Percentiles rank a stretch among this genome's conserved stretches.
Conservation (phyloP, 2,797 vertebrate species). For the Macropus fuliginosus region DNA sequence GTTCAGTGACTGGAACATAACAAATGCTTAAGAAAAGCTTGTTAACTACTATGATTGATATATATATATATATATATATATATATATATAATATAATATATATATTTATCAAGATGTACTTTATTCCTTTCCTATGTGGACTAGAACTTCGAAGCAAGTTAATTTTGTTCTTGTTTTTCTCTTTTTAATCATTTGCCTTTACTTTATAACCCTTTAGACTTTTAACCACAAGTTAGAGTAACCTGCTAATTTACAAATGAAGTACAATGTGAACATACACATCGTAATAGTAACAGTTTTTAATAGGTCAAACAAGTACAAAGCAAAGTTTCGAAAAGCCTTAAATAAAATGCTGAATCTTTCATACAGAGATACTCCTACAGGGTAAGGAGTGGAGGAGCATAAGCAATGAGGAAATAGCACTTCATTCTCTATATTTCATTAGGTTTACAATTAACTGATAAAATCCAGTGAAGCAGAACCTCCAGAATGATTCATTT, state of each 20-base stretch:
- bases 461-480: constrained; percentile 19
- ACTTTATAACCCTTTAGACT: background rate
- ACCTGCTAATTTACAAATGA: background rate
- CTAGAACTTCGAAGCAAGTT: background rate
- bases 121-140: background rate
- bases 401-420: background rate
- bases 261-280: background rate
- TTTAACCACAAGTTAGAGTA: background rate
- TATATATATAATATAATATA: too few species aligned
- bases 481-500: constrained; percentile 7
- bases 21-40: background rate
- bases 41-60: background rate
- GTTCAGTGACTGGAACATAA: background rate
- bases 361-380: background rate
- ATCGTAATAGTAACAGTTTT: background rate
- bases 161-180: background rate
- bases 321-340: background rate
- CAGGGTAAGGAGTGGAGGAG: background rate
- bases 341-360: background rate
- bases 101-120: background rate
- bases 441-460: constrained; percentile 15
- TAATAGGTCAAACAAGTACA: background rate
- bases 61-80: background rate
- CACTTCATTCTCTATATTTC: constrained; percentile 12
- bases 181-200: background rate